A percentile compares a stretch with the other conserved stretches of the same genome.
Conservation (phyloP, 1,140 invertebrate species). For the Semibalanus balanoides region DNA sequence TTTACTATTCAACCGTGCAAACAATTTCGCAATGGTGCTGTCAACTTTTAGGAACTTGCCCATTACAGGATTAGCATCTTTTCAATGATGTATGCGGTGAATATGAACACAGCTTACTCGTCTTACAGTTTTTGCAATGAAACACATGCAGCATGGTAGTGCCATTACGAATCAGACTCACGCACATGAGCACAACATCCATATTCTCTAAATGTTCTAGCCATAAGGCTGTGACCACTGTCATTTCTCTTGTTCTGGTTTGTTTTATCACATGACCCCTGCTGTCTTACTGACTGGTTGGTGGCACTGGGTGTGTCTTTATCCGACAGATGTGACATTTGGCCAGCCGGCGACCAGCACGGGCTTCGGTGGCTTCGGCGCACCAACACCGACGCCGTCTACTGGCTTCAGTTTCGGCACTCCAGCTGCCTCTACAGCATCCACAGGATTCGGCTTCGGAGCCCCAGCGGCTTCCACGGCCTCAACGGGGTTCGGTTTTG, state of each 20-base stretch:
- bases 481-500: background rate
- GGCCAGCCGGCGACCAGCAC: background rate
- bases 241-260: background rate
- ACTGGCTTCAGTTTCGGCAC: background rate
- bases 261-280: background rate
- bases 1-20: background rate
- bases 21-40: background rate
- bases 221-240: too few species aligned
- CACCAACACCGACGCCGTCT: background rate
- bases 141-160: background rate
- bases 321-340: background rate
- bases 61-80: background rate
- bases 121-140: background rate
- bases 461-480: background rate
- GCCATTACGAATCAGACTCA: too few species aligned
- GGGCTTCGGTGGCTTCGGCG: background rate
- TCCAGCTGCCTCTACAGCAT: background rate
- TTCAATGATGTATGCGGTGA: background rate
- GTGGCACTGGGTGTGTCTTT: background rate
- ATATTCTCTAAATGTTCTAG: too few species aligned
- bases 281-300: too few species aligned
- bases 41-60: background rate
- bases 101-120: background rate
- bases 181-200: too few species aligned
- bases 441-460: background rate